Evolutionary conservation across 1,140 invertebrate genomes (phyloP).

Genomic region (Drosophila insularis): DNA sequence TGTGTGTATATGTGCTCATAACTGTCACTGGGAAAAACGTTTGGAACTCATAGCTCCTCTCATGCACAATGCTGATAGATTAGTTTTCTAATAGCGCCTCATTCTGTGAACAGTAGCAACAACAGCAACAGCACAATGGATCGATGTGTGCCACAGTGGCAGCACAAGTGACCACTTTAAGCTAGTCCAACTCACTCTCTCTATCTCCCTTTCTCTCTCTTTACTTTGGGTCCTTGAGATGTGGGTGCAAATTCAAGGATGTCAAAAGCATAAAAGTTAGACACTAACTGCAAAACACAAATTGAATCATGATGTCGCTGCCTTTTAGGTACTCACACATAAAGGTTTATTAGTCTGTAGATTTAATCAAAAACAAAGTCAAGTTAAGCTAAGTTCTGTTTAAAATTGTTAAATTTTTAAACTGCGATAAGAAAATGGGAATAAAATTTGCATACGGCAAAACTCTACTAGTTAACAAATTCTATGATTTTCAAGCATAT

Average conservation of each 20-base stretch:
- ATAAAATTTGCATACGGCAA: too few species aligned
- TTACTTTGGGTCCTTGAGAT: background rate
- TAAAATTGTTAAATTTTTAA: too few species aligned
- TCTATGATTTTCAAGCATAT: too few species aligned
- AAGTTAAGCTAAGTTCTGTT: too few species aligned
- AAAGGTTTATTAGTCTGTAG: too few species aligned
- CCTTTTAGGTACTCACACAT: too few species aligned
- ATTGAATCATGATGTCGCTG: background rate
- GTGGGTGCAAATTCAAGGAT: background rate
- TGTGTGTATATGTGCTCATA: slow-evolving; percentile 37
- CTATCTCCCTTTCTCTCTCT: too few species aligned
- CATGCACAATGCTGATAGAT: slow-evolving; percentile 57
- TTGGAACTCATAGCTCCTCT: slow-evolving; percentile 31
- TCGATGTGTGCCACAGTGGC: background rate
- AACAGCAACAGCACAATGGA: slow-evolving; percentile 24
- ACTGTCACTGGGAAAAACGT: slow-evolving; percentile 56
- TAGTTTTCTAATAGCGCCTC: slow-evolving; percentile 53
- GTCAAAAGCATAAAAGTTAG: slow-evolving; percentile 1
- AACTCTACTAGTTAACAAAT: too few species aligned
- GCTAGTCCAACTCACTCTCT: slow-evolving; percentile 5
- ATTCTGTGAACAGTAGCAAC: slow-evolving; percentile 19
- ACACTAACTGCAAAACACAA: background rate
- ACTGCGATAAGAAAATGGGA: too few species aligned
- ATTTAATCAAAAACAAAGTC: too few species aligned
- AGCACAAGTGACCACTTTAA: slow-evolving; percentile 44